Base-by-base conservation (phyloP, 2,113 vertebrate species). In the Lagopus leucura region DNA sequence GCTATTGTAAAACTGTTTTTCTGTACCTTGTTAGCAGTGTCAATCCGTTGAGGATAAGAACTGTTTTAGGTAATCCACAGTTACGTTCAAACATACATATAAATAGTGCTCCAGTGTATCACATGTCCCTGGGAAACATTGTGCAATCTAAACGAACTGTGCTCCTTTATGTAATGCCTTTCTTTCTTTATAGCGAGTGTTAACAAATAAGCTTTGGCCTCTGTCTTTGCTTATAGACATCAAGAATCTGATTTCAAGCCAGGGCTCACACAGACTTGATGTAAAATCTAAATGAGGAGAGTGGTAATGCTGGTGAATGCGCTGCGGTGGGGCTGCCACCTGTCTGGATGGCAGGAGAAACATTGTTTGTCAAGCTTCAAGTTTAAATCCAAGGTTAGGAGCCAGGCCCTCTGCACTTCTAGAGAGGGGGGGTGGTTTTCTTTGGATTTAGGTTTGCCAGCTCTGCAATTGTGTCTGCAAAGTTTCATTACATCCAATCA, bases 261-360 rank as follows among this genome's bases (percentile, higher is more conserved):
- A 97, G 94, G 75, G 93, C 92, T 96, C 94, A 25, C 58, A 48
- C 89, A 87, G 89, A 86, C 63, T 96, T 79, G 92, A 93, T 96
- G 92, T 87, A 84, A 97, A 94, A 88, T 94, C 97, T 97, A 95
- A 97, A 97, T 90, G 97, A 96, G 94, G 96, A 95, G 86, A 74
- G 54, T 34, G 85, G 84, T 92, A 66, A 89, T 78, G 82, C 92
- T 92, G 92, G 70, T 27, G 28, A 76, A 21, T 24, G 82, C 83
- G 60, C 79, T 73, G 22, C 36, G 87, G 55, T 82, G 95, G 94
- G 74, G 38, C 90, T 89, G 86, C 91, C 97, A 97, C 96, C 94
- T 97, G 96, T 92, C 94, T 77, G 18, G 67, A 66, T 85, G 70
- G 85, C 92, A 71, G 89, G 67, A 93, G 82, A 94, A 88, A 91